These are phyloP conservation scores for Sceloporus tristichus DNA, from an alignment of 2,113 vertebrate species.

Conservation along the genomic window DNA sequence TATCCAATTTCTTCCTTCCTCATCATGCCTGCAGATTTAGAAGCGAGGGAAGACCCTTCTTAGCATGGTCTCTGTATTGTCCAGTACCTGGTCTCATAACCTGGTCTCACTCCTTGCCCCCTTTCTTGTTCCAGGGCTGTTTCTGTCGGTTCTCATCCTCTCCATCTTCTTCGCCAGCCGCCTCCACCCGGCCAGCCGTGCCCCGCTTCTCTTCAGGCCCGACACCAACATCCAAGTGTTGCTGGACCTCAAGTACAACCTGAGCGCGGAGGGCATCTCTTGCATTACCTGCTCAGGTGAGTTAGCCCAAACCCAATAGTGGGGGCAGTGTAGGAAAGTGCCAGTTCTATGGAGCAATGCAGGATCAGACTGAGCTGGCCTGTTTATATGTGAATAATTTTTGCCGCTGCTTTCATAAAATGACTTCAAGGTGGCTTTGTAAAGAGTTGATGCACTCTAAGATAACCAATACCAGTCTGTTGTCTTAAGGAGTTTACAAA, in stretches of 20 bases:
- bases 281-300: constrained; percentile 97
- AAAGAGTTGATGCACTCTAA: too few relatives aligned
- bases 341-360: too few relatives aligned
- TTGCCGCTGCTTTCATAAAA: too few relatives aligned
- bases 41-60: background rate
- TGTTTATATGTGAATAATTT: too few relatives aligned
- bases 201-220: constrained; percentile 90
- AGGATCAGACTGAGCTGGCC: too few relatives aligned
- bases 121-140: constrained; percentile 82
- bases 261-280: constrained; percentile 95
- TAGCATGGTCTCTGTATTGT: background rate
- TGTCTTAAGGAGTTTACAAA: background rate
- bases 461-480: too few relatives aligned
- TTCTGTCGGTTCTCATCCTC: constrained; percentile 85
- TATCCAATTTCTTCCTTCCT: too few relatives aligned
- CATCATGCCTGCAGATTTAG: too few relatives aligned
- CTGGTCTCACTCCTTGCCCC: background rate
- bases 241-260: constrained; percentile 94
- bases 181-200: constrained; percentile 91
- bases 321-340: too few relatives aligned
- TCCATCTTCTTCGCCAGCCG: constrained; percentile 91
- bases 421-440: too few relatives aligned
- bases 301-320: constrained; percentile 12
- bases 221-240: constrained; percentile 97
- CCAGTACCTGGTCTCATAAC: too few relatives aligned